Conservation (phyloP, 2,797 vertebrate genomes). For the Tolypeutes matacus region DNA sequence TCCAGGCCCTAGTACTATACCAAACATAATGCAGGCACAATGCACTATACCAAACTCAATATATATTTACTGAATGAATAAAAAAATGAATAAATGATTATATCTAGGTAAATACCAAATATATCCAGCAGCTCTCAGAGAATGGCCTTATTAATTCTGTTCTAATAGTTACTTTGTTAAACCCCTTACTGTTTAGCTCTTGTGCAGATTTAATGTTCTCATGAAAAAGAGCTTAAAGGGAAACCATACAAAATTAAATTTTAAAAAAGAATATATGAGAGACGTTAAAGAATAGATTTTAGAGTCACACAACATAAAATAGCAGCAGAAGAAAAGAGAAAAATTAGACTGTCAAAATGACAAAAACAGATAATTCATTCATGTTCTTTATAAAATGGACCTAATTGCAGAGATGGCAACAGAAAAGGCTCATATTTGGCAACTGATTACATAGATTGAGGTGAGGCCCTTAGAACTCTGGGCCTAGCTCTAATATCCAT, state of each 20-base stretch:
- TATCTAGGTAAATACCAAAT: slow-evolving; percentile 47
- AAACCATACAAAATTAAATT: slow-evolving; percentile 74
- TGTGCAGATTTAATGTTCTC: slow-evolving; percentile 78
- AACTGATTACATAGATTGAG: slow-evolving; percentile 58
- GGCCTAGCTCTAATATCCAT: slow-evolving; percentile 27
- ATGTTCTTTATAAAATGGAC: slow-evolving; percentile 25
- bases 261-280: slow-evolving; percentile 61
- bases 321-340: slow-evolving; percentile 65
- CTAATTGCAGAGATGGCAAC: background rate
- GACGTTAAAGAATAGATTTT: slow-evolving; percentile 66
- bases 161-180: slow-evolving; percentile 63
- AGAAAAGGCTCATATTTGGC: slow-evolving; percentile 25
- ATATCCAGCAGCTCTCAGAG: slow-evolving; percentile 58
- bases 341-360: slow-evolving; percentile 44
- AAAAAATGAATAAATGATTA: slow-evolving; percentile 42
- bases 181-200: slow-evolving; percentile 62
- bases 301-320: slow-evolving; percentile 64
- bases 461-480: background rate
- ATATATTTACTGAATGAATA: slow-evolving; percentile 1
- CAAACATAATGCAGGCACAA: background rate
- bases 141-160: slow-evolving; percentile 69
- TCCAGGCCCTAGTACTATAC: background rate
- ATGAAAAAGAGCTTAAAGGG: slow-evolving; percentile 78
- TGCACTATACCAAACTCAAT: background rate
- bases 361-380: background rate